Evolutionary conservation across 1,140 invertebrate species (phyloP).

Genomic region (Drosophila grimshawi): DNA sequence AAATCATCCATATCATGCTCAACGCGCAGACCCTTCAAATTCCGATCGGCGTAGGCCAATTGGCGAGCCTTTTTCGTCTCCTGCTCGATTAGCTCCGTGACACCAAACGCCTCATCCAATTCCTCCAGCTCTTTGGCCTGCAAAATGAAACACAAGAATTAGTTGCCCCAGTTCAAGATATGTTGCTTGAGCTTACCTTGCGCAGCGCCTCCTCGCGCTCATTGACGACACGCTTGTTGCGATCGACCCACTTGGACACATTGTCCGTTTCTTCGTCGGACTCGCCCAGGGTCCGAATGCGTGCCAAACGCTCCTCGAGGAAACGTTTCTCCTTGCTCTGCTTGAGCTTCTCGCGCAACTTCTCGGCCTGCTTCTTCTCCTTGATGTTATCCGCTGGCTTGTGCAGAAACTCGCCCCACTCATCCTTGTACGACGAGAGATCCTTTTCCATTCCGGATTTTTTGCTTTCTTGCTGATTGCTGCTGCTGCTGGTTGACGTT

Average conservation of each 20-base stretch:
- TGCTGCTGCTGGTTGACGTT: conserved; percentile 29
- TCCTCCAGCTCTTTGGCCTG: conserved; percentile 97
- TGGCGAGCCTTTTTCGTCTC: conserved; percentile 88
- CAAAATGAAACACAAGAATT: not conserved
- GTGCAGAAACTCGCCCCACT: conserved; percentile 96
- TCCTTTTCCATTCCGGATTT: conserved; percentile 80
- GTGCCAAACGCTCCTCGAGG: conserved; percentile 89
- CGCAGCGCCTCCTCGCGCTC: conserved; percentile 95
- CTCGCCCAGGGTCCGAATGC: conserved; percentile 89
- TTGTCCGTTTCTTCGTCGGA: conserved; percentile 92
- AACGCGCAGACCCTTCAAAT: conserved; percentile 94
- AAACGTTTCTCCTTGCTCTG: conserved; percentile 92
- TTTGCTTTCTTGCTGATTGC: conserved; percentile 47
- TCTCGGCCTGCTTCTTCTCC: conserved; percentile 91
- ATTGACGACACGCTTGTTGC: conserved; percentile 90
- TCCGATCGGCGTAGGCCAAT: conserved; percentile 88
- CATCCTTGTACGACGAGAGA: conserved; percentile 88
- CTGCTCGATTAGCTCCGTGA: conserved; percentile 92
- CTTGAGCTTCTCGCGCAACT: conserved; percentile 92
- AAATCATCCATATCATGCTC: conserved; percentile 93
- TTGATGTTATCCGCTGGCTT: conserved; percentile 94
- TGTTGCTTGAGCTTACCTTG: conserved; percentile 87
- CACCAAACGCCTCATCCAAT: conserved; percentile 97
- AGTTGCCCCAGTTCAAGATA: not conserved
- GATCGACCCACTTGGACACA: conserved; percentile 92